These are phyloP conservation scores for Cyclophora albipunctata DNA, from an alignment of 2,888 invertebrate species.

Conservation along the genomic window DNA sequence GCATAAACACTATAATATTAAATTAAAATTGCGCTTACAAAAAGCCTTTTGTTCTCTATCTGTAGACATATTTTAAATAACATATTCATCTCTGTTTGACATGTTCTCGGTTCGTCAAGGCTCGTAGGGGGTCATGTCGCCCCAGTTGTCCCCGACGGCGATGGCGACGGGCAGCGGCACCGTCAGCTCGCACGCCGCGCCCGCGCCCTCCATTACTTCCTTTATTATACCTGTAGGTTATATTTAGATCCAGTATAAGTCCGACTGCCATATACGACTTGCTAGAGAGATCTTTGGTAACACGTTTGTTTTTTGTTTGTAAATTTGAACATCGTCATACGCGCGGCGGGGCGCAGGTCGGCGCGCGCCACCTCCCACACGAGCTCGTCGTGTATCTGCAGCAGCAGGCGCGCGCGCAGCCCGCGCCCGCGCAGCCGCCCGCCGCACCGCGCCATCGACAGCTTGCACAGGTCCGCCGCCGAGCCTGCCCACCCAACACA, in stretches of 20 bases:
- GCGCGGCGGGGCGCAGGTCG: constrained; percentile 29
- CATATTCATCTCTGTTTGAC: no score
- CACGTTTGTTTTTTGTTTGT: no score
- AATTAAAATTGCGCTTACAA: no score
- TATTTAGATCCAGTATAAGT: background rate
- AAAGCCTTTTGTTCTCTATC: no score
- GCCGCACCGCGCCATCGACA: constrained; percentile 49
- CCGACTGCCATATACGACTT: background rate
- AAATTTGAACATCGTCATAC: constrained; percentile 18
- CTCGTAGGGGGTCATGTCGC: constrained; percentile 25
- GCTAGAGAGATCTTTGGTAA: no score
- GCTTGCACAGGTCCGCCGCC: constrained; percentile 69
- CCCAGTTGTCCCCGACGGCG: constrained; percentile 45
- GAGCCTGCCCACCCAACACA: constrained; percentile 37
- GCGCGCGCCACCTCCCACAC: constrained; percentile 56
- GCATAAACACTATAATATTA: no score
- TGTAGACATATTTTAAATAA: no score
- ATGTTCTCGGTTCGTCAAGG: no score
- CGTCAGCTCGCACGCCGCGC: constrained; percentile 35
- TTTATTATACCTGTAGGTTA: constrained; percentile 38
- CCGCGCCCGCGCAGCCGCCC: constrained; percentile 22
- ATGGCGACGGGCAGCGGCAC: constrained; percentile 47
- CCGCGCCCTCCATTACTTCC: constrained; percentile 49
- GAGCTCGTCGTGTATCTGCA: constrained; percentile 72
- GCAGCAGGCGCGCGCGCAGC: constrained; percentile 38